These are phyloP conservation scores for Benthosema pterotum DNA, from an alignment of 2,797 vertebrate species.

Conservation along the genomic window DNA sequence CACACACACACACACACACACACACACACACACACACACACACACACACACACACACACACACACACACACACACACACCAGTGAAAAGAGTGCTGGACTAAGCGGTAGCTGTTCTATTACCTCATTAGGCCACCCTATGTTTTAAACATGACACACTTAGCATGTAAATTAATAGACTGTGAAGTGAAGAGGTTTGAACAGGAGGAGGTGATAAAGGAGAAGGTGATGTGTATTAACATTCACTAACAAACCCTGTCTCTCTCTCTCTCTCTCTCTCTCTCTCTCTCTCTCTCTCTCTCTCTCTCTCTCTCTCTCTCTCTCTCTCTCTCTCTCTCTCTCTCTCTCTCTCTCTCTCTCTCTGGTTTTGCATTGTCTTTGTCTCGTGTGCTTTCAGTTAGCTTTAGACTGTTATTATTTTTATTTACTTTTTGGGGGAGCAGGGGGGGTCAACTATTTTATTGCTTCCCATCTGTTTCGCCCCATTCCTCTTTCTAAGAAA, in stretches of 20 bases:
- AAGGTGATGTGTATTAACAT: constrained; percentile 59
- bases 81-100: constrained; percentile 73
- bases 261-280: too few relatives aligned
- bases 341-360: too few relatives aligned
- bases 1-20: constrained; percentile 8
- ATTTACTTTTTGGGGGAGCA: neutral
- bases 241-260: neutral
- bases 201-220: constrained; percentile 46
- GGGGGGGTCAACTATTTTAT: neutral
- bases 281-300: too few relatives aligned
- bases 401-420: constrained; percentile 16
- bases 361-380: constrained; percentile 17
- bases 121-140: constrained; percentile 74
- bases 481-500: constrained; percentile 56
- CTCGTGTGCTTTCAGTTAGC: constrained; percentile 10
- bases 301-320: too few relatives aligned
- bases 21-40: neutral
- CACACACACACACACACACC: too few relatives aligned
- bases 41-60: constrained; percentile 7
- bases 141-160: constrained; percentile 81
- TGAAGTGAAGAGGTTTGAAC: constrained; percentile 57
- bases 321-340: too few relatives aligned
- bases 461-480: constrained; percentile 1
- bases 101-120: constrained; percentile 75
- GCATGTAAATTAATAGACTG: constrained; percentile 68